These are phyloP conservation scores for Cydia splendana DNA, from an alignment of 1,140 invertebrate genomes.

Conservation along the genomic window DNA sequence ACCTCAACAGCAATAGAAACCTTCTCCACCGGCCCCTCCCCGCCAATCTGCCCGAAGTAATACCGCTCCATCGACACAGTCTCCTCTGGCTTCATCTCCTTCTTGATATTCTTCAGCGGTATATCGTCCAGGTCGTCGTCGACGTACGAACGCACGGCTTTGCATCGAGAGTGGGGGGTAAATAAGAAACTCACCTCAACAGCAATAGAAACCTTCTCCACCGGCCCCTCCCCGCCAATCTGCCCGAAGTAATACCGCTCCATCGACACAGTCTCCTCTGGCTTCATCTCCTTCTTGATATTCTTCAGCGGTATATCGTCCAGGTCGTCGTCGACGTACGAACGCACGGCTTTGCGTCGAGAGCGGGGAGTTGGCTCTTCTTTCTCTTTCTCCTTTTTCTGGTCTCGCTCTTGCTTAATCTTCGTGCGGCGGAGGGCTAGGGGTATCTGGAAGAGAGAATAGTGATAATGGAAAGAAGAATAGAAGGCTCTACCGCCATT, in stretches of 20 bases:
- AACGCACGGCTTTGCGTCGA: slow-evolving; percentile 52
- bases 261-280: slow-evolving; percentile 68
- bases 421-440: slow-evolving; percentile 64
- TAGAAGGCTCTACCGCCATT: background rate
- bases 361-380: slow-evolving; percentile 38
- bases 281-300: slow-evolving; percentile 74
- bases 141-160: slow-evolving; percentile 52
- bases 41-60: slow-evolving; percentile 81
- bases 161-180: slow-evolving; percentile 48
- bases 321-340: slow-evolving; percentile 65
- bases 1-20: slow-evolving; percentile 71
- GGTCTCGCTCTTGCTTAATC: slow-evolving; percentile 65
- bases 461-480: background rate
- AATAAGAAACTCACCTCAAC: slow-evolving; percentile 58
- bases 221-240: slow-evolving; percentile 57
- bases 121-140: slow-evolving; percentile 70
- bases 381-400: slow-evolving; percentile 53
- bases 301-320: slow-evolving; percentile 72
- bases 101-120: slow-evolving; percentile 74
- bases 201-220: slow-evolving; percentile 57
- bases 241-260: slow-evolving; percentile 83
- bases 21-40: slow-evolving; percentile 46
- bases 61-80: slow-evolving; percentile 79
- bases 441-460: slow-evolving; percentile 50
- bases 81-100: slow-evolving; percentile 68